A percentile compares a stretch with the other conserved stretches of the same genome.
Evolutionary conservation across 35 echinoderm and acorn worm species (phyloP).

Genomic region (Heliocidaris tuberculata): DNA sequence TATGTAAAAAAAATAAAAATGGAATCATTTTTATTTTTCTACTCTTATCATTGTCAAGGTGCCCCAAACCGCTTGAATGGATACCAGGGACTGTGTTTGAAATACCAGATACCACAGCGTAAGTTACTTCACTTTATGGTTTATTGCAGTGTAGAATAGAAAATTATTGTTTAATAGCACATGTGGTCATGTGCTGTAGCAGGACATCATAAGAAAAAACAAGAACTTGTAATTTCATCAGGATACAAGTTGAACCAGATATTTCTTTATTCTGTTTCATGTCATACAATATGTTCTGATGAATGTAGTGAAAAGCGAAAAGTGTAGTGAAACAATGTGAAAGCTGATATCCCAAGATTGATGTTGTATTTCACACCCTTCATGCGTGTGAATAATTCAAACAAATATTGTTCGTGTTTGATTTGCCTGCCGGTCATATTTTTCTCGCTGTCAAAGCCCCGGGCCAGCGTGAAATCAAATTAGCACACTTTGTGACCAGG

Average conservation of each 20-base stretch:
- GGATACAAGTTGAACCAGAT: too few relatives aligned
- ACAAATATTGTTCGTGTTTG: not conserved
- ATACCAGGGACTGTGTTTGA: constrained; percentile 31
- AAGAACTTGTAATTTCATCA: too few relatives aligned
- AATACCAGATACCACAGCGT: constrained; percentile 49
- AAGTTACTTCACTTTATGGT: not conserved
- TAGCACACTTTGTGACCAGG: not conserved
- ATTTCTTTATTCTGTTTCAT: too few relatives aligned
- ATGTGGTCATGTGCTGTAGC: too few relatives aligned
- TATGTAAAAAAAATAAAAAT: too few relatives aligned
- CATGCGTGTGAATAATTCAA: not conserved
- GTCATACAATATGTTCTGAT: too few relatives aligned
- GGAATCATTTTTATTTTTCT: too few relatives aligned
- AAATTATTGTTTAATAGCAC: too few relatives aligned
- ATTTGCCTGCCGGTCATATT: not conserved
- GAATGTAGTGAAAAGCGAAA: too few relatives aligned
- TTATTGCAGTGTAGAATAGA: not conserved
- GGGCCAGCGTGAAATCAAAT: not conserved
- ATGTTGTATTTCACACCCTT: not conserved
- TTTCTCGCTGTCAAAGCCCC: not conserved
- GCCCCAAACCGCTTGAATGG: constrained; percentile 51
- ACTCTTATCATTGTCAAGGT: constrained; percentile 21
- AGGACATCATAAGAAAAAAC: too few relatives aligned
- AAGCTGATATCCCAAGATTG: not conserved
- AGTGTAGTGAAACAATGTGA: too few relatives aligned